These are phyloP conservation scores for Knipowitschia caucasica DNA, from an alignment of 2,797 vertebrate genomes.

Conservation along the genomic window DNA sequence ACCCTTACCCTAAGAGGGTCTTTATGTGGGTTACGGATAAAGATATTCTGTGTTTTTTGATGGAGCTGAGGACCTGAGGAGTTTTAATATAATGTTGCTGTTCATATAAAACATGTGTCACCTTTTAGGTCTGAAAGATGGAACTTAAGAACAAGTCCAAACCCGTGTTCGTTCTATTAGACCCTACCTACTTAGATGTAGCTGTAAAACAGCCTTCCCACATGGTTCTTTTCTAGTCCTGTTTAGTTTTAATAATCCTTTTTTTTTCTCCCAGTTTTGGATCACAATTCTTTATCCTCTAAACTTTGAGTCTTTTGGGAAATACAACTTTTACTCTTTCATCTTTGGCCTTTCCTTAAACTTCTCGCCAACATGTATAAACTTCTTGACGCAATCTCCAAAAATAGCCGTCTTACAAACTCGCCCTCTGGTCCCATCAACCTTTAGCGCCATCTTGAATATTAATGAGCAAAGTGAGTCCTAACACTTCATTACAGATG, in stretches of 20 bases:
- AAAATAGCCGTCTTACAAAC: conserved; percentile 52
- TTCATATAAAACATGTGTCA: too few species aligned
- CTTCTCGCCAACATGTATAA: conserved; percentile 20
- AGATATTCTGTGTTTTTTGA: too few species aligned
- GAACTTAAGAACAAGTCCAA: too few species aligned
- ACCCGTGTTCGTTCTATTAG: too few species aligned
- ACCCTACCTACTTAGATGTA: too few species aligned
- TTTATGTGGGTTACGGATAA: too few species aligned
- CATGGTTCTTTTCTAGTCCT: background rate
- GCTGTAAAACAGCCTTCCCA: too few species aligned
- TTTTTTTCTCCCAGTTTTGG: background rate
- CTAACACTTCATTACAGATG: conserved; percentile 42
- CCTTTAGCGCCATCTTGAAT: conserved; percentile 34
- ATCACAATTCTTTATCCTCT: conserved; percentile 51
- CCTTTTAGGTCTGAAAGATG: too few species aligned
- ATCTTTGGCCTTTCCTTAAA: conserved; percentile 45
- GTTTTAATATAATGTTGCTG: too few species aligned
- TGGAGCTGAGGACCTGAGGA: too few species aligned
- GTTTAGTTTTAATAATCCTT: background rate
- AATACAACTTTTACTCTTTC: conserved; percentile 53
- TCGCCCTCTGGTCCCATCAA: conserved; percentile 56
- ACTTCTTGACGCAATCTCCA: conserved; percentile 38
- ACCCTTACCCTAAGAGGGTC: too few species aligned
- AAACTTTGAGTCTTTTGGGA: conserved; percentile 96
- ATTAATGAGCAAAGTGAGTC: conserved; percentile 42